Evolutionary conservation across 2,797 vertebrate genomes (phyloP).

Genomic region (Moxostoma hubbsi): DNA sequence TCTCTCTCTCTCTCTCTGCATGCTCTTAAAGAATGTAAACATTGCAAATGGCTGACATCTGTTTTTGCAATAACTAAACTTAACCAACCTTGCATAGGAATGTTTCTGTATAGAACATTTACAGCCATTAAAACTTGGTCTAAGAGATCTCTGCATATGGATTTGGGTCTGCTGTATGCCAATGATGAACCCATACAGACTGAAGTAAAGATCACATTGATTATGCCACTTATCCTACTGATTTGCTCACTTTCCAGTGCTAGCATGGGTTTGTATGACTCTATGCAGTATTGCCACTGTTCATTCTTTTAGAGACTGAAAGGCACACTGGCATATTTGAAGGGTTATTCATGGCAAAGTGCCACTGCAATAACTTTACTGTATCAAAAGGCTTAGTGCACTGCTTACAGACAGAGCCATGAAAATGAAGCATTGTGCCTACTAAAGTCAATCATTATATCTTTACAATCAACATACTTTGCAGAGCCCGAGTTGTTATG

Average conservation of each 20-base stretch:
- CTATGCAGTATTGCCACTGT: slow-evolving; percentile 13
- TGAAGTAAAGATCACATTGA: slow-evolving; percentile 26
- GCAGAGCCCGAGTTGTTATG: slow-evolving; percentile 73
- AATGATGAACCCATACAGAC: slow-evolving; percentile 50
- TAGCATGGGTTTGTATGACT: neutral
- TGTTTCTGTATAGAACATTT: slow-evolving; percentile 23
- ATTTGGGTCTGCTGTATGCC: neutral
- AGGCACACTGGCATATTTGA: slow-evolving; percentile 24
- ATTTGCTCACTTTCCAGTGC: neutral
- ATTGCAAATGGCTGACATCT: slow-evolving; percentile 88
- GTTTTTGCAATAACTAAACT: slow-evolving; percentile 70
- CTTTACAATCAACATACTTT: slow-evolving; percentile 75
- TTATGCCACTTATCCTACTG: neutral
- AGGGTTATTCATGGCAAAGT: slow-evolving; percentile 55
- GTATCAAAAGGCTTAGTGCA: slow-evolving; percentile 57
- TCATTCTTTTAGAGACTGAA: slow-evolving; percentile 17
- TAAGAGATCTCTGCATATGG: neutral
- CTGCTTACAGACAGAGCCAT: slow-evolving; percentile 62
- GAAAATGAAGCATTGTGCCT: slow-evolving; percentile 71
- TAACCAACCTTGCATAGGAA: neutral
- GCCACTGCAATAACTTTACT: slow-evolving; percentile 51
- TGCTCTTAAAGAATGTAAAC: slow-evolving; percentile 87
- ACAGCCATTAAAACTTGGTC: slow-evolving; percentile 1
- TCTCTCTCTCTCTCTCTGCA: slow-evolving; percentile 4
- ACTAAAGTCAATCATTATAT: slow-evolving; percentile 69